Conservation (phyloP, 2,888 invertebrate genomes). For the Listrodromus nycthemerus region DNA sequence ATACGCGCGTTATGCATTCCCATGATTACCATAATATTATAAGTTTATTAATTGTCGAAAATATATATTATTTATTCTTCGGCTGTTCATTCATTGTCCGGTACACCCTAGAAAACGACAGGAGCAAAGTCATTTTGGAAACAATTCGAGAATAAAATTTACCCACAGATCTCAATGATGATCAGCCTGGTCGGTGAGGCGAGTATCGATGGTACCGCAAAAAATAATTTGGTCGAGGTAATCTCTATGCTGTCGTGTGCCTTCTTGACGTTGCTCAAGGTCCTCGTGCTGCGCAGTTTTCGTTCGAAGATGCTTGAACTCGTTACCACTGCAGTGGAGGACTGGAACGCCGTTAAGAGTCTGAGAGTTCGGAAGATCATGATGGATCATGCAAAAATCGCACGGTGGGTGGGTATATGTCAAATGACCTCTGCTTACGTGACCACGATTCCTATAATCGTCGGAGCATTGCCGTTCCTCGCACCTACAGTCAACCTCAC, state of each 20-base stretch:
- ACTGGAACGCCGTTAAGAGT: slow-evolving; percentile 58
- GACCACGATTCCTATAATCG: slow-evolving; percentile 47
- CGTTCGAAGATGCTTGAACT: slow-evolving; percentile 57
- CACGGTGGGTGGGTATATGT: slow-evolving; percentile 53
- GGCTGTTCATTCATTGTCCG: not conserved
- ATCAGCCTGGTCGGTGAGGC: slow-evolving; percentile 55
- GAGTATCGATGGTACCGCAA: slow-evolving; percentile 59
- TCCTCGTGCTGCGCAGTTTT: slow-evolving; percentile 49
- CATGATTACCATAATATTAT: no score
- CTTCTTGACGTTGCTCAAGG: slow-evolving; percentile 61
- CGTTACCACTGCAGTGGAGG: slow-evolving; percentile 55
- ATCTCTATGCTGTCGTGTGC: slow-evolving; percentile 57
- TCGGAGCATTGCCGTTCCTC: slow-evolving; percentile 51
- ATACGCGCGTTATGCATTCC: no score
- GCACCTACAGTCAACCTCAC: slow-evolving; percentile 32
- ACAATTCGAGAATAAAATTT: not conserved
- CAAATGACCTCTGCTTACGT: slow-evolving; percentile 61
- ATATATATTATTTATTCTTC: no score
- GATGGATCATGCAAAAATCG: slow-evolving; percentile 56
- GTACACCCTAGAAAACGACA: not conserved
- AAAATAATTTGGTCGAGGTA: slow-evolving; percentile 57
- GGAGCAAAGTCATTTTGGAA: not conserved
- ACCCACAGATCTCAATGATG: slow-evolving; percentile 63
- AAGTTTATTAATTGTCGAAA: no score
- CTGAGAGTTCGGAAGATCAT: slow-evolving; percentile 56